Percentiles rank a stretch among this genome's conserved stretches.
phyloP scores from a whole-genome alignment of 2,888 invertebrate species.

The Amorpha juglandis region DNA sequence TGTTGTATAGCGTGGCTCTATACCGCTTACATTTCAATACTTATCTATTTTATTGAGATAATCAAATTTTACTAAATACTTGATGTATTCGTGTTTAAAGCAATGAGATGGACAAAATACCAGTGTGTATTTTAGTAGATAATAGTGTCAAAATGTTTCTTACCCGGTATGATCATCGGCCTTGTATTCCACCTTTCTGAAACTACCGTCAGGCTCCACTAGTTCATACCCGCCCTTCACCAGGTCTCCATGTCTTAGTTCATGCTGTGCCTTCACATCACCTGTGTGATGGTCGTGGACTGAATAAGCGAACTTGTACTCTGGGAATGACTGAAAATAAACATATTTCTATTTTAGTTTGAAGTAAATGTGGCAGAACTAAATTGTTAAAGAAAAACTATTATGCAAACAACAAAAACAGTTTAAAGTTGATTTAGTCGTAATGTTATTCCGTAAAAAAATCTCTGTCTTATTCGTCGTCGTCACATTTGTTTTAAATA shows the following conservation, averaged over 20 bases:
- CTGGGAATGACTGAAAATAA: slow-evolving; percentile 74
- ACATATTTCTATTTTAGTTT: slow-evolving; percentile 3
- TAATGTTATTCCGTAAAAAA: slow-evolving; percentile 2
- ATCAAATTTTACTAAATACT: too few relatives aligned
- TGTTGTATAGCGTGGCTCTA: too few relatives aligned
- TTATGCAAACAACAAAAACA: background rate
- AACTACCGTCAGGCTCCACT: slow-evolving; percentile 86
- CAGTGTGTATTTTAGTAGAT: background rate
- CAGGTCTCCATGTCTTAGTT: slow-evolving; percentile 82
- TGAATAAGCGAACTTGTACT: slow-evolving; percentile 83
- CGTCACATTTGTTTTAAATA: too few relatives aligned
- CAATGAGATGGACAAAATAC: too few relatives aligned
- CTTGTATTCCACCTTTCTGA: slow-evolving; percentile 86
- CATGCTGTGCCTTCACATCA: slow-evolving; percentile 81
- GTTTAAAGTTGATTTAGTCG: background rate
- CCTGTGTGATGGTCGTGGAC: slow-evolving; percentile 84
- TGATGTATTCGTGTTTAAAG: too few relatives aligned
- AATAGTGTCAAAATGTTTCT: slow-evolving; percentile 30
- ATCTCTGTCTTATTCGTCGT: too few relatives aligned
- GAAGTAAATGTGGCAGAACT: background rate
- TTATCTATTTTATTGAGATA: too few relatives aligned
- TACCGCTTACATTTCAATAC: too few relatives aligned
- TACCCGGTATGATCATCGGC: slow-evolving; percentile 84
- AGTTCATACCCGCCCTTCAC: slow-evolving; percentile 86
- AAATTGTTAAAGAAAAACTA: background rate